Evolutionary conservation across 1,140 invertebrate genomes (phyloP).

Genomic region (Brachionus paranguensis): DNA sequence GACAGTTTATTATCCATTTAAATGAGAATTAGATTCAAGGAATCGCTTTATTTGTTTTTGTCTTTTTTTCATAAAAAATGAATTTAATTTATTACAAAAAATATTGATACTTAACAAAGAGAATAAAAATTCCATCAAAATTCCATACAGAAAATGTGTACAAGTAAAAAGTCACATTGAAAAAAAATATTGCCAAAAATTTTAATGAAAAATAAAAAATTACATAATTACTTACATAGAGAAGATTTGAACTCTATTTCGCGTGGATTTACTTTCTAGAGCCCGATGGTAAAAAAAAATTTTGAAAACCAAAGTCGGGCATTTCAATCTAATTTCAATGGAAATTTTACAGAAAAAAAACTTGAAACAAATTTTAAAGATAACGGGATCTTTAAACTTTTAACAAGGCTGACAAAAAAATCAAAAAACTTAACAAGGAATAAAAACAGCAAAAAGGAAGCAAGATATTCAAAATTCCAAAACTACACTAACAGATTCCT

Average conservation of each 20-base stretch:
- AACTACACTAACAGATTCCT: constrained; percentile 1
- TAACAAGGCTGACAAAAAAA: background rate
- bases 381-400: background rate
- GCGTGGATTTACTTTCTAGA: background rate
- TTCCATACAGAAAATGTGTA: background rate
- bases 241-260: background rate
- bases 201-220: background rate
- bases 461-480: background rate
- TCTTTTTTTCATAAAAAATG: constrained; percentile 10
- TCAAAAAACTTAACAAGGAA: constrained; percentile 5
- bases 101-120: constrained; percentile 12
- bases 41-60: constrained; percentile 17
- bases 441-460: background rate
- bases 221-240: background rate
- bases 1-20: background rate
- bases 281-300: background rate
- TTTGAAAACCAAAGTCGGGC: background rate
- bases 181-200: constrained; percentile 9
- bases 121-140: constrained; percentile 26
- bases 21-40: background rate
- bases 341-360: constrained; percentile 1
- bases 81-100: constrained; percentile 28
- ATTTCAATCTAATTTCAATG: background rate
- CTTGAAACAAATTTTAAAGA: background rate
- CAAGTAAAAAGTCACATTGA: constrained; percentile 14